phyloP scores from a whole-genome alignment of 2,888 invertebrate genomes.

The Caenorhabditis zanzibari region DNA sequence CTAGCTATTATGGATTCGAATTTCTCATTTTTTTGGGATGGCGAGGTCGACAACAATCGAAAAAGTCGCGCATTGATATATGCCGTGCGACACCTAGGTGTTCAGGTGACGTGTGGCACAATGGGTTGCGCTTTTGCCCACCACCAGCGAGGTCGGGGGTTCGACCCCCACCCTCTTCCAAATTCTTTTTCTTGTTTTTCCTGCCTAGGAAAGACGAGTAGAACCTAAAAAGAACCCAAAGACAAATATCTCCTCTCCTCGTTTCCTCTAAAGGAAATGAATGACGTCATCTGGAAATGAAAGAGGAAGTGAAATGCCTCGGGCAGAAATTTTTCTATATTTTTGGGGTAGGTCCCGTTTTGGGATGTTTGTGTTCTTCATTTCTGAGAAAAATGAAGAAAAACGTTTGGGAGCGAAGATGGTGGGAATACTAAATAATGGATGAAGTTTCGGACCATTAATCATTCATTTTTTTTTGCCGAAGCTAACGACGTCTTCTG shows the following conservation, averaged over 20 bases:
- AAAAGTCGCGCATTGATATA: not conserved
- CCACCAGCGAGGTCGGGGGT: not conserved
- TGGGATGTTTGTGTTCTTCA: not conserved
- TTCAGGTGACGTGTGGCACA: not conserved
- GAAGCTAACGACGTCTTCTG: slow-evolving; percentile 8
- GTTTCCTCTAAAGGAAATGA: slow-evolving; percentile 1
- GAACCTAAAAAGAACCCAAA: not conserved
- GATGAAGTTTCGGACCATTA: slow-evolving; percentile 4
- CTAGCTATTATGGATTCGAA: slow-evolving; percentile 2
- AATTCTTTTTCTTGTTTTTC: not conserved
- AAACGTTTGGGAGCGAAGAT: not conserved
- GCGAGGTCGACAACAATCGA: not conserved
- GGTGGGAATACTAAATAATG: slow-evolving; percentile 29
- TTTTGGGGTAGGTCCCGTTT: not conserved
- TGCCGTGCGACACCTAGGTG: not conserved
- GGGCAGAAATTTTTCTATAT: not conserved
- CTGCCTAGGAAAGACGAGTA: not conserved
- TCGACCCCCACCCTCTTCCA: not conserved
- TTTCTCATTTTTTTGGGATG: not conserved
- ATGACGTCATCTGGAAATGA: slow-evolving; percentile 30
- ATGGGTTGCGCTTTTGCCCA: slow-evolving; percentile 1
- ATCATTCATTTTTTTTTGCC: slow-evolving; percentile 9
- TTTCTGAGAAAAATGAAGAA: not conserved
- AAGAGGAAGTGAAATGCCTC: not conserved
- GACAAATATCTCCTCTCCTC: slow-evolving; percentile 1